Conservation (phyloP, 2,888 invertebrate species). For the Entomobrya proxima region DNA sequence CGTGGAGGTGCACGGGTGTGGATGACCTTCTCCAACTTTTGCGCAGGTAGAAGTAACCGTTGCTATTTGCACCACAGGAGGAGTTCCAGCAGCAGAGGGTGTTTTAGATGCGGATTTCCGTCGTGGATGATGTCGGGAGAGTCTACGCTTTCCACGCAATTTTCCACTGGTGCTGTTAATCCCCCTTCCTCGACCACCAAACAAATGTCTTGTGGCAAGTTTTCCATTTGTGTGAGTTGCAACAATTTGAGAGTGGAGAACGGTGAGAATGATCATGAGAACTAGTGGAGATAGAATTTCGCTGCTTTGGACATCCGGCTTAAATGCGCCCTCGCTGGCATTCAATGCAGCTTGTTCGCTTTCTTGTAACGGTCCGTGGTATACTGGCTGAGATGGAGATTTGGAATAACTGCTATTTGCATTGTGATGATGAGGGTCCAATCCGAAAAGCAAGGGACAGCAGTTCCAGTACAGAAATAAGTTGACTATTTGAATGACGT, state of each 20-base stretch:
- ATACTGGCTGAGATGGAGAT: conserved; percentile 29
- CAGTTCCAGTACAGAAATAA: conserved; percentile 79
- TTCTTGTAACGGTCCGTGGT: conserved; percentile 50
- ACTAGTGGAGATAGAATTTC: conserved; percentile 85
- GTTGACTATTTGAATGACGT: conserved; percentile 85
- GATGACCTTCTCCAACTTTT: not conserved
- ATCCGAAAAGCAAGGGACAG: conserved; percentile 75
- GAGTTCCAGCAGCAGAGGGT: conserved; percentile 30
- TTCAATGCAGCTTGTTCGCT: conserved; percentile 22
- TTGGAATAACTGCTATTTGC: conserved; percentile 42
- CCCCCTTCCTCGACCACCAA: conserved; percentile 36
- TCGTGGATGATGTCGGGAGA: conserved; percentile 58
- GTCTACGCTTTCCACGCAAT: conserved; percentile 51
- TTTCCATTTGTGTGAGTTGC: conserved; percentile 79
- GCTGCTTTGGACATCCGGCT: conserved; percentile 73
- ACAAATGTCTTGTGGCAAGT: not conserved
- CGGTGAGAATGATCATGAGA: conserved; percentile 85
- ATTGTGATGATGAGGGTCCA: not conserved
- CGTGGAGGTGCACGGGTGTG: conserved; percentile 53
- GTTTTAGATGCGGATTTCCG: conserved; percentile 48
- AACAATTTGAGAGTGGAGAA: conserved; percentile 89
- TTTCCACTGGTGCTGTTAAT: conserved; percentile 48
- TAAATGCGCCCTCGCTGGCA: conserved; percentile 18
- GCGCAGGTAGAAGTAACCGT: not conserved
- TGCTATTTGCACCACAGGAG: conserved; percentile 40